Percentiles rank a stretch among this genome's conserved stretches.
These are phyloP conservation scores for Gastrophysa polygoni DNA, from an alignment of 2,888 invertebrate species.

Conservation along the genomic window DNA sequence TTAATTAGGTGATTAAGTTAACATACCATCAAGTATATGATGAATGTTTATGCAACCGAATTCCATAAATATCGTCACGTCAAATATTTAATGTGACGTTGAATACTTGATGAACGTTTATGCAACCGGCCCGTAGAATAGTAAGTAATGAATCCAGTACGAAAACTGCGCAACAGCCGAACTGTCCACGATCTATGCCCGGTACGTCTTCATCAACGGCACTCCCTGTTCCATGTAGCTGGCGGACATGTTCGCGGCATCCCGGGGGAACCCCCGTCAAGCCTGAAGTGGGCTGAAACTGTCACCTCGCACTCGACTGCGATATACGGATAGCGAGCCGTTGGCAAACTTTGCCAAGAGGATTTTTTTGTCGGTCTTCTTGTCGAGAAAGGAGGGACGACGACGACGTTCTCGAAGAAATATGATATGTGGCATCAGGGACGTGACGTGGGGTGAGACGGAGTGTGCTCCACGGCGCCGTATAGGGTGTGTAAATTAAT, in stretches of 20 bases:
- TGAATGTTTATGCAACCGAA: too few relatives aligned
- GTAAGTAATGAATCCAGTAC: too few relatives aligned
- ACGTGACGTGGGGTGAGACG: neutral
- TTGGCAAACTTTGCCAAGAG: neutral
- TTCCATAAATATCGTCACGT: too few relatives aligned
- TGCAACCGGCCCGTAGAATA: too few relatives aligned
- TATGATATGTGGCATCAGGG: neutral
- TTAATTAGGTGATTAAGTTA: too few relatives aligned
- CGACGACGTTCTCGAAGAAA: neutral
- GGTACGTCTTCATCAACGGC: neutral
- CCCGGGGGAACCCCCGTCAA: neutral
- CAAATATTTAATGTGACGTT: too few relatives aligned
- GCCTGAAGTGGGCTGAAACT: neutral
- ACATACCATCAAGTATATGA: too few relatives aligned
- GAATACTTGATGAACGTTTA: too few relatives aligned
- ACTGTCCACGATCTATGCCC: too few relatives aligned
- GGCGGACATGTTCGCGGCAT: neutral
- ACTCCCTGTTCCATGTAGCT: neutral
- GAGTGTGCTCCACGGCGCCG: too few relatives aligned
- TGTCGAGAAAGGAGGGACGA: neutral
- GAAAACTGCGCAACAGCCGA: too few relatives aligned
- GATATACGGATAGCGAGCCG: neutral
- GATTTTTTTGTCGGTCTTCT: neutral
- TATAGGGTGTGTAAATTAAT: too few relatives aligned
- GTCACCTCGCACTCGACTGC: neutral